Percentiles rank a stretch among this genome's conserved stretches.
These are phyloP conservation scores for Trogon surrucura DNA, from an alignment of 2,113 vertebrate species.

Conservation along the genomic window DNA sequence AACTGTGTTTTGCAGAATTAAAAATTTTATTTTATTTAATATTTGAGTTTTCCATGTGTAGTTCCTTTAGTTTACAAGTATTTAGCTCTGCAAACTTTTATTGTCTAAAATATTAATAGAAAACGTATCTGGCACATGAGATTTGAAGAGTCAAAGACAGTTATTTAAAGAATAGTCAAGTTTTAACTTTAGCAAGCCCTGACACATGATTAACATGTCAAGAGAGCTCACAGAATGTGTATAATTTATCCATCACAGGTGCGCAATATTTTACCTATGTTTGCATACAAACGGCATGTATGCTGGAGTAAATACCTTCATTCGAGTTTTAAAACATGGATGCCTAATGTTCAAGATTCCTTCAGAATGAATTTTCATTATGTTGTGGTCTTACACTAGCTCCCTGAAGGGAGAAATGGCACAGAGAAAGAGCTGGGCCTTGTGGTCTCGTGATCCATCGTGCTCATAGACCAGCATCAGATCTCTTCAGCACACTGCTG, in stretches of 20 bases:
- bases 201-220: background rate
- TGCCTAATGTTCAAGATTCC: background rate
- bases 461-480: background rate
- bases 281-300: background rate
- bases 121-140: background rate
- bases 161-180: background rate
- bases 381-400: rapidly evolving
- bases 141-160: background rate
- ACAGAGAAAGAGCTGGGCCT: background rate
- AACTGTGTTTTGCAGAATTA: background rate
- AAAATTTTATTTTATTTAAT: background rate
- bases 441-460: background rate
- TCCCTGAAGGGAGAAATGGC: rapidly evolving
- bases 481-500: rapidly evolving
- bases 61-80: background rate
- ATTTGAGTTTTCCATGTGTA: background rate
- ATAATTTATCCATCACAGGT: background rate
- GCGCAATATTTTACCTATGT: background rate
- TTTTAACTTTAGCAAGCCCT: background rate
- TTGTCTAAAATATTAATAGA: background rate
- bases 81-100: background rate
- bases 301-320: background rate
- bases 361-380: background rate
- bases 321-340: background rate
- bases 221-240: background rate